Evolutionary conservation across 2,797 vertebrate species (phyloP).

Genomic region (Cygnus olor): DNA sequence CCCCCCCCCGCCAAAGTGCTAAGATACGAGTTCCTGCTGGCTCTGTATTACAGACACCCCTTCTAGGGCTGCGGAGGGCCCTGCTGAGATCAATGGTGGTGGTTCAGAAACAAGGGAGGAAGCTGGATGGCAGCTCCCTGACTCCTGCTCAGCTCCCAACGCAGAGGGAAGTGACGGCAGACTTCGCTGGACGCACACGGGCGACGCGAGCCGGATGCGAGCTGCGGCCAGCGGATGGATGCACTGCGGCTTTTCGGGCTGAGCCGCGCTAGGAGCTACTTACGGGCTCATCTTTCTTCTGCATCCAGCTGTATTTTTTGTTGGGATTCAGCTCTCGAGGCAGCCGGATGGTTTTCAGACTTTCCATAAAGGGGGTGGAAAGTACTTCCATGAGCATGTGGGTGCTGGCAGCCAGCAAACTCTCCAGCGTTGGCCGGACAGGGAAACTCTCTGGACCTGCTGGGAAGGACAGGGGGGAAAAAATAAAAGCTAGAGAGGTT

Average conservation of each 20-base stretch:
- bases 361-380: slow-evolving; percentile 82
- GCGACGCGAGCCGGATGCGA: not conserved
- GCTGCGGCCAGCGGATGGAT: not conserved
- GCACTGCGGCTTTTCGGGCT: not conserved
- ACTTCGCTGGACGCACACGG: not conserved
- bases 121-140: not conserved
- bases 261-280: slow-evolving; percentile 54
- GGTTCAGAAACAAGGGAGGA: not conserved
- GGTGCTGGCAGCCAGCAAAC: slow-evolving; percentile 90
- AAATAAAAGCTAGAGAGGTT: not conserved
- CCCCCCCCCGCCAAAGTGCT: not conserved
- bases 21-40: not conserved
- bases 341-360: slow-evolving; percentile 87
- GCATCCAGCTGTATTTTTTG: slow-evolving; percentile 99
- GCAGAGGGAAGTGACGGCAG: fast-evolving
- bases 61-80: not conserved
- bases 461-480: not conserved
- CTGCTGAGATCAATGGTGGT: not conserved
- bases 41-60: not conserved
- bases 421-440: slow-evolving; percentile 86
- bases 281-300: slow-evolving; percentile 93
- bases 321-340: slow-evolving; percentile 90
- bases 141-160: not conserved
- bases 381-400: slow-evolving; percentile 94
- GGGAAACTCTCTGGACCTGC: slow-evolving; percentile 69